Evolutionary conservation across 2,888 invertebrate species (phyloP).

Genomic region (Yponomeuta evonymella): DNA sequence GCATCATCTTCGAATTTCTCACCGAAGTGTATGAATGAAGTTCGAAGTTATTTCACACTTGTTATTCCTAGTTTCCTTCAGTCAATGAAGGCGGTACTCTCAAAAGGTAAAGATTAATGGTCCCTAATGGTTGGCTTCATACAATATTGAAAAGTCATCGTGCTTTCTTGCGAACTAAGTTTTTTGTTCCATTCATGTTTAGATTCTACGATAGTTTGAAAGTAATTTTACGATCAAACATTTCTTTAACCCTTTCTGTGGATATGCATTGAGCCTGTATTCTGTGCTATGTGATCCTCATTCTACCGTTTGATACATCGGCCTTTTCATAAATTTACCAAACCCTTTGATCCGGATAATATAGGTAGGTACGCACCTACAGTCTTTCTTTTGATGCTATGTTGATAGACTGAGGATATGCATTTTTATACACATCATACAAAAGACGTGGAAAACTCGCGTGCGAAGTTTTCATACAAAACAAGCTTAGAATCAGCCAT

Average conservation of each 20-base stretch:
- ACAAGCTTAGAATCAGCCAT: too few relatives aligned
- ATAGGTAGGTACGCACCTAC: too few relatives aligned
- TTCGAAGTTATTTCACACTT: constrained; percentile 20
- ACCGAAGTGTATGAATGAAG: constrained; percentile 45
- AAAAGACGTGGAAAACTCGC: too few relatives aligned
- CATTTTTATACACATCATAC: too few relatives aligned
- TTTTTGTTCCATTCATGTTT: constrained; percentile 42
- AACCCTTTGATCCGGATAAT: neutral
- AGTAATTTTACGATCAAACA: constrained; percentile 30
- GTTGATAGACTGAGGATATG: too few relatives aligned
- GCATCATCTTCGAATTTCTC: constrained; percentile 36
- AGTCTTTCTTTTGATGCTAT: too few relatives aligned
- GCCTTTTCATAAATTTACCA: neutral
- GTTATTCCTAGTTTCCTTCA: constrained; percentile 17
- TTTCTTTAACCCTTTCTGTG: neutral
- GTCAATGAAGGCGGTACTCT: constrained; percentile 31
- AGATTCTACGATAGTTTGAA: constrained; percentile 40
- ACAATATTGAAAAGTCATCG: neutral
- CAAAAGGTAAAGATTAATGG: constrained; percentile 35
- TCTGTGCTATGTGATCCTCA: constrained; percentile 14
- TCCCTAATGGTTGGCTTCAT: constrained; percentile 34
- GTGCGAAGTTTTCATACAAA: too few relatives aligned
- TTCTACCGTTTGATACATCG: neutral
- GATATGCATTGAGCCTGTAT: neutral
- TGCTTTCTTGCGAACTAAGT: neutral